These are phyloP conservation scores for Ceratina australensis DNA, from an alignment of 1,140 invertebrate genomes.

Conservation along the genomic window DNA sequence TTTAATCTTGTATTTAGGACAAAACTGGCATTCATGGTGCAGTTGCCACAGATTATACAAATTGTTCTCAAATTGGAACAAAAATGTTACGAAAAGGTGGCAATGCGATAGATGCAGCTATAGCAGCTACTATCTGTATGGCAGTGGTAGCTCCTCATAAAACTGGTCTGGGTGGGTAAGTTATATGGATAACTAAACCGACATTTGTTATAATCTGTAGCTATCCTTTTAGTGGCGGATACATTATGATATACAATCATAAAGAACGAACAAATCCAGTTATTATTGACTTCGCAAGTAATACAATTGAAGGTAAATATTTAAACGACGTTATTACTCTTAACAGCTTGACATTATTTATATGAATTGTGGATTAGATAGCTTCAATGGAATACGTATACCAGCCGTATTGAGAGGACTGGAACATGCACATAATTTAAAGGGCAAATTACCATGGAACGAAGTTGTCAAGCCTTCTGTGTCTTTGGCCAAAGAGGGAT, in stretches of 20 bases:
- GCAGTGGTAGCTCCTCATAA: constrained; percentile 84
- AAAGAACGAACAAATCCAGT: constrained; percentile 76
- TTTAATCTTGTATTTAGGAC: constrained; percentile 43
- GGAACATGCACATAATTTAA: constrained; percentile 81
- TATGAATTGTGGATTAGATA: constrained; percentile 55
- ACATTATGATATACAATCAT: constrained; percentile 87
- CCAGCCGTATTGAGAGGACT: constrained; percentile 82
- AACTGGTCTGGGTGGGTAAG: constrained; percentile 86
- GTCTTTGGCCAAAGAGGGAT: constrained; percentile 81
- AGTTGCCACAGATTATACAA: constrained; percentile 85
- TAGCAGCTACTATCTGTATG: constrained; percentile 85
- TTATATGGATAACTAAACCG: constrained; percentile 22
- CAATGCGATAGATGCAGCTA: constrained; percentile 86
- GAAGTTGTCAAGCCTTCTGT: constrained; percentile 83
- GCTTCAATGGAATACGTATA: constrained; percentile 74
- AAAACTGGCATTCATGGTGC: constrained; percentile 84
- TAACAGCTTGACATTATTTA: constrained; percentile 29
- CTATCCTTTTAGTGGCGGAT: constrained; percentile 83
- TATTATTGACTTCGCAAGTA: constrained; percentile 81
- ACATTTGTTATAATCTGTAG: constrained; percentile 16
- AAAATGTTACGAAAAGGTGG: constrained; percentile 84
- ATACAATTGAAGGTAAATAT: constrained; percentile 69
- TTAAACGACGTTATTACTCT: not conserved
- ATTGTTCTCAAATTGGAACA: constrained; percentile 87
- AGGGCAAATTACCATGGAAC: constrained; percentile 84